Percentiles rank a stretch among this genome's conserved stretches.
Evolutionary conservation across 1,140 invertebrate genomes (phyloP).

Genomic region (Asbolus verrucosus): DNA sequence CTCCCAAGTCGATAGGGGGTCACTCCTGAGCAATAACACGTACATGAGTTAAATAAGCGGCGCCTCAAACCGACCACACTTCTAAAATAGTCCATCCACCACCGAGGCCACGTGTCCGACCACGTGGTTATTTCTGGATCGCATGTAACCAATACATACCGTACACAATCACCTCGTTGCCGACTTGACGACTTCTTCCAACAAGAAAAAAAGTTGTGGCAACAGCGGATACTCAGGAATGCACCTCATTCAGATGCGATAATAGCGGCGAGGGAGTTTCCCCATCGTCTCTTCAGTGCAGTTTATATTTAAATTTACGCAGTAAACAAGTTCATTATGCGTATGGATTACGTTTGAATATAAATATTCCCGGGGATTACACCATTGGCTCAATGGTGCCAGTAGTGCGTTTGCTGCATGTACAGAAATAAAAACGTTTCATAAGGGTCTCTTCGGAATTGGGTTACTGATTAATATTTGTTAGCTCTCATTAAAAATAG

Average conservation of each 20-base stretch:
- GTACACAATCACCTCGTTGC: conserved; percentile 1
- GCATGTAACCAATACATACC: background rate
- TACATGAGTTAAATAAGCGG: conserved; percentile 2
- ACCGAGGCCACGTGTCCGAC: conserved; percentile 15
- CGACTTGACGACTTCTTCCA: too few relatives aligned
- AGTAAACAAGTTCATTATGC: conserved; percentile 39
- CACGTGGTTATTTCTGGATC: conserved; percentile 24
- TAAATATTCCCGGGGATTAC: conserved; percentile 38
- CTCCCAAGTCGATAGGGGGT: conserved; percentile 18
- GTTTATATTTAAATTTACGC: conserved; percentile 30
- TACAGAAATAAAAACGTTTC: conserved; percentile 38
- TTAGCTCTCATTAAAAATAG: conserved; percentile 38
- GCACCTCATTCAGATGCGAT: too few relatives aligned
- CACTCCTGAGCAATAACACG: background rate
- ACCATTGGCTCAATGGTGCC: conserved; percentile 19
- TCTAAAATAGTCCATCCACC: conserved; percentile 31
- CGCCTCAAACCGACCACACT: conserved; percentile 4
- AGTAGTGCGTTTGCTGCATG: conserved; percentile 24
- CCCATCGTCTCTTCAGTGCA: conserved; percentile 4
- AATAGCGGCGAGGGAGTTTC: conserved; percentile 5
- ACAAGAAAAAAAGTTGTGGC: conserved; percentile 1
- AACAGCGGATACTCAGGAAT: background rate
- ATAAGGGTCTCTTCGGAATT: conserved; percentile 36
- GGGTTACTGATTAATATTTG: conserved; percentile 36
- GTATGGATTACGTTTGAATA: conserved; percentile 31